Evolutionary conservation across 1,140 invertebrate species (phyloP).

Genomic region (Brachionus rotundiformis): DNA sequence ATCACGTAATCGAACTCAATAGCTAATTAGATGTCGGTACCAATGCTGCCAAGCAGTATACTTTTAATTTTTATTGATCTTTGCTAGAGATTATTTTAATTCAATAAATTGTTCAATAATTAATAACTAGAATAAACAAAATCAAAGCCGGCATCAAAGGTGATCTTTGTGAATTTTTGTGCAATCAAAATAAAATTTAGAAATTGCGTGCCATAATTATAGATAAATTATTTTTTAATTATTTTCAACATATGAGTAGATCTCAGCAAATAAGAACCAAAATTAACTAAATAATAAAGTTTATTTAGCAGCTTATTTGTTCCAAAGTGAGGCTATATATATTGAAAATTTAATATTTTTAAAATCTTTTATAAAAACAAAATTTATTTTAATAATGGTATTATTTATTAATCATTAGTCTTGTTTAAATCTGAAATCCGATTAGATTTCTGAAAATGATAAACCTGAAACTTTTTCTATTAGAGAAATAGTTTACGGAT

Average conservation of each 20-base stretch:
- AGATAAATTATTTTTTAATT: background rate
- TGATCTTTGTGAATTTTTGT: background rate
- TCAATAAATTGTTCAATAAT: constrained; percentile 23
- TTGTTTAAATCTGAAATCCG: background rate
- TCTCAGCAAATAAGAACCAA: background rate
- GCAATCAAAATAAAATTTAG: background rate
- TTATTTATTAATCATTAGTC: constrained; percentile 43
- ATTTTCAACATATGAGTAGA: background rate
- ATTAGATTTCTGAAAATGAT: constrained; percentile 17
- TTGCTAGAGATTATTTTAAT: constrained; percentile 23
- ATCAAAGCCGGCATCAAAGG: background rate
- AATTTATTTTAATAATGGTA: constrained; percentile 44
- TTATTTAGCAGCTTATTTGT: constrained; percentile 40
- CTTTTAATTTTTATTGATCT: constrained; percentile 9
- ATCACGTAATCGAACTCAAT: constrained; percentile 36
- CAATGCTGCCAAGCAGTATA: background rate
- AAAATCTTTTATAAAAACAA: constrained; percentile 29
- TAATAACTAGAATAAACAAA: constrained; percentile 7
- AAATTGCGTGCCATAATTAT: background rate
- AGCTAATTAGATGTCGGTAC: constrained; percentile 12
- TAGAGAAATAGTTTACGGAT: background rate
- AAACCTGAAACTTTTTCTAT: background rate
- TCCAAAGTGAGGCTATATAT: background rate
- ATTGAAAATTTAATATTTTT: background rate
- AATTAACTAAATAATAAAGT: background rate